Percentiles rank a stretch among this genome's conserved stretches.
phyloP scores from a whole-genome alignment of 2,113 vertebrate species.

The Podocnemis expansa region DNA sequence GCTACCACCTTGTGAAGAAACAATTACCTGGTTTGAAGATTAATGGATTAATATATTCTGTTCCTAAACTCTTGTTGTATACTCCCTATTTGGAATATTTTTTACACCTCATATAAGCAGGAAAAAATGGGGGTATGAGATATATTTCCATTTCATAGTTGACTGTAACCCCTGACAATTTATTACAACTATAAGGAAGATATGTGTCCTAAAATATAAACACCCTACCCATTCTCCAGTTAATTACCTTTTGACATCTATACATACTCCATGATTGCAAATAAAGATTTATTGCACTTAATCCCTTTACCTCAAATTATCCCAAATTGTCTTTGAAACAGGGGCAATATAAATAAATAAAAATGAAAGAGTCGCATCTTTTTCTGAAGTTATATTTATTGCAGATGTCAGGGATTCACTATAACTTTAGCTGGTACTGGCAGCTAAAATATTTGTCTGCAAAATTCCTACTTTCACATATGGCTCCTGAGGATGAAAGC shows the following conservation, averaged over 20 bases:
- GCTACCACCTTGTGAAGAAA: neutral
- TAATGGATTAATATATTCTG: neutral
- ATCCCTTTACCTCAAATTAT: neutral
- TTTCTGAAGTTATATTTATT: neutral
- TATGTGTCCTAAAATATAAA: neutral
- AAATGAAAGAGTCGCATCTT: neutral
- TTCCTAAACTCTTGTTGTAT: neutral
- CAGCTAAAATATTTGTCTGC: neutral
- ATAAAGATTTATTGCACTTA: neutral
- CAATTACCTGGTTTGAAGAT: neutral
- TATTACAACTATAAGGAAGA: neutral
- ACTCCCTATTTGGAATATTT: neutral
- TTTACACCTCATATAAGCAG: neutral
- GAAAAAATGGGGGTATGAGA: neutral
- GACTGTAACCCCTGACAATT: neutral
- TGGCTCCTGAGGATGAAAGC: neutral
- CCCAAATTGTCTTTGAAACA: neutral
- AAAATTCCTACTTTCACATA: neutral
- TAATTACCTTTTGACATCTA: neutral
- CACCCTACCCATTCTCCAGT: neutral
- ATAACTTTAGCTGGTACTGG: neutral
- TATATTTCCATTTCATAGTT: neutral
- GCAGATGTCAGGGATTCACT: neutral
- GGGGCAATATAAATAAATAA: neutral
- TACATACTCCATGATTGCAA: neutral